Base-by-base conservation (phyloP, 30 jellyfish, hydroid and myxozoan species). In the Morbakka virulenta region DNA sequence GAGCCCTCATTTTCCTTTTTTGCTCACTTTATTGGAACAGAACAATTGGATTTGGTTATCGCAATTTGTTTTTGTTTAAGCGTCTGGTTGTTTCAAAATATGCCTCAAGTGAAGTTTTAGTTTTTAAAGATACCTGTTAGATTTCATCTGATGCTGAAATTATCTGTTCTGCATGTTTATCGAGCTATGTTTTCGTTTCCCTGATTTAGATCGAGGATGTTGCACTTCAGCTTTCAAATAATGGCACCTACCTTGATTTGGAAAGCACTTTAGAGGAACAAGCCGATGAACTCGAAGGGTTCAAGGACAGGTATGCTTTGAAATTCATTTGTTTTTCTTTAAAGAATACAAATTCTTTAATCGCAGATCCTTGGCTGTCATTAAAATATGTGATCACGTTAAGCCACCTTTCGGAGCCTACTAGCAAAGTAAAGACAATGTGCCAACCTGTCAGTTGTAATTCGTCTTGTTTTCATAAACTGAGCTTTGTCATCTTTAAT, bases 251-350 rank as follows among this genome's bases (percentile, higher is more conserved):
- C 63, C 69, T 92, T 70, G 98, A 92, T 82, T 76, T 92, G 53
- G 98, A 92, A 79, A 84, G 84, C 83, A 75, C 98, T 65, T 84
- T 92, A 25, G 98, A 92, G 53, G 98, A 92, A 75, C 98, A 92
- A 78, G 82, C 41, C 57, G 98, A 92, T 70, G 94, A 85, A 52
- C 88, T 92, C 77, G 98, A 92, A 67, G 98, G 98, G 28, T 92
- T 92, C 64, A 86, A 91, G 66, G 98, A 92, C 88, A 92, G 96
- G 98, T 92, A 9, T 0, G 83, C 13, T n/a, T n/a, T 2, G 4
- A 28, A 24, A 27, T 35, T 47, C 26, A 21, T 29, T 32, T 27
- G 27, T 69, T 32, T 11, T 2, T 31, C 9, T 22, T 3, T 12
- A 69, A 29, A 30, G 17, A 17, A 35, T 3, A 76, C 23, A 30